Percentiles rank a stretch among this genome's conserved stretches.
These are phyloP conservation scores for Bergia sp. DNA, from an alignment of 92 coral and sea anemone species.

Conservation along the genomic window DNA sequence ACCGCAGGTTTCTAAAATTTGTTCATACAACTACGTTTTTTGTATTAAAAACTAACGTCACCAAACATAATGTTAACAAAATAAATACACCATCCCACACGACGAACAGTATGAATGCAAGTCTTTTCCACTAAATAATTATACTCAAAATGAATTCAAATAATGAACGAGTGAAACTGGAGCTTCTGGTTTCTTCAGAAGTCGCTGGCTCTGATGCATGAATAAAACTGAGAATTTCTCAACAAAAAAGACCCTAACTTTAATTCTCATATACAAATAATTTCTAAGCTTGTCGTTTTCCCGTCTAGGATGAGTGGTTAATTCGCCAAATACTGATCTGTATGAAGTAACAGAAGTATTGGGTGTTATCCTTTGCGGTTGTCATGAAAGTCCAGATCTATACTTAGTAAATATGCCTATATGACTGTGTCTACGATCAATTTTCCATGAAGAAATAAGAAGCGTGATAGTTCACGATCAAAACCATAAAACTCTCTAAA, in stretches of 20 bases:
- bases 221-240: neutral
- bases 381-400: neutral
- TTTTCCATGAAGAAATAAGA: neutral
- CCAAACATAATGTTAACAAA: neutral
- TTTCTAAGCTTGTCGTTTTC: neutral
- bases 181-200: no score
- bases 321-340: constrained; percentile 14
- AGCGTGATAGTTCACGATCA: neutral
- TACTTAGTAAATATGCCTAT: neutral
- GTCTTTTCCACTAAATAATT: neutral
- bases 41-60: neutral
- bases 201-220: no score
- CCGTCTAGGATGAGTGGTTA: neutral
- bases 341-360: neutral
- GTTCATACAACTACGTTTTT: neutral
- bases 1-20: neutral
- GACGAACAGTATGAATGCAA: neutral
- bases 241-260: neutral
- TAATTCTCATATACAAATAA: neutral
- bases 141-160: neutral
- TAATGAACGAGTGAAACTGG: no score
- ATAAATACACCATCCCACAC: neutral
- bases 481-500: neutral
- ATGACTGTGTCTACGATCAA: neutral
- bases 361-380: neutral